Evolutionary conservation across 1,140 invertebrate species (phyloP).

Genomic region (Hypsibius dujardini): DNA sequence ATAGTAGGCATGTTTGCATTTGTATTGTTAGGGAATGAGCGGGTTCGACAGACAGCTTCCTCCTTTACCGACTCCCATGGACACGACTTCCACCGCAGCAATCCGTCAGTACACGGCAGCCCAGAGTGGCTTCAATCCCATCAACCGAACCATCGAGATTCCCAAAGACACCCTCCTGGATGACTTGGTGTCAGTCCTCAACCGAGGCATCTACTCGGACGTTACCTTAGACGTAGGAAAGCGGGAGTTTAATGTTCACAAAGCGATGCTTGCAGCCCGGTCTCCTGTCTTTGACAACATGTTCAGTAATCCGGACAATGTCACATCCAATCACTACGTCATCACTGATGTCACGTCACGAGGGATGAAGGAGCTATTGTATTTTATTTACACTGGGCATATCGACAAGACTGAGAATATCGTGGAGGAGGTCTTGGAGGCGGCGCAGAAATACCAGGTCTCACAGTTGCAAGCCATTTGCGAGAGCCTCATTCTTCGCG

Average conservation of each 20-base stretch:
- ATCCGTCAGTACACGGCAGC: no score
- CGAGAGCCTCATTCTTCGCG: background rate
- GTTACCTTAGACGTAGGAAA: constrained; percentile 26
- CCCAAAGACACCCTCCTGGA: background rate
- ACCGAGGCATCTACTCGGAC: constrained; percentile 23
- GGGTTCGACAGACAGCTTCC: no score
- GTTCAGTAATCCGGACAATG: constrained; percentile 23
- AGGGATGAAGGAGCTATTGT: constrained; percentile 14
- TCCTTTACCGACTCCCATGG: no score
- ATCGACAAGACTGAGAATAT: constrained; percentile 7
- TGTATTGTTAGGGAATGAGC: no score
- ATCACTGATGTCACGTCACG: constrained; percentile 8
- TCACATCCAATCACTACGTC: constrained; percentile 1
- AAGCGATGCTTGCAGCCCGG: constrained; percentile 28
- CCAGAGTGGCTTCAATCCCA: no score
- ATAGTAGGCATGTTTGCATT: no score
- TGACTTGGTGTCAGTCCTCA: background rate
- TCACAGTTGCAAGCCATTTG: constrained; percentile 13
- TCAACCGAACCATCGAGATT: background rate
- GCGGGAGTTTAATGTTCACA: constrained; percentile 28
- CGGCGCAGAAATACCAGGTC: constrained; percentile 9
- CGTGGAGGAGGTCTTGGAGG: constrained; percentile 16
- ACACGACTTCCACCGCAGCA: no score
- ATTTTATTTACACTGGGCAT: constrained; percentile 13
- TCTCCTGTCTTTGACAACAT: constrained; percentile 32